phyloP scores from a whole-genome alignment of 2,888 invertebrate genomes.

The Chymomyza amoena region DNA sequence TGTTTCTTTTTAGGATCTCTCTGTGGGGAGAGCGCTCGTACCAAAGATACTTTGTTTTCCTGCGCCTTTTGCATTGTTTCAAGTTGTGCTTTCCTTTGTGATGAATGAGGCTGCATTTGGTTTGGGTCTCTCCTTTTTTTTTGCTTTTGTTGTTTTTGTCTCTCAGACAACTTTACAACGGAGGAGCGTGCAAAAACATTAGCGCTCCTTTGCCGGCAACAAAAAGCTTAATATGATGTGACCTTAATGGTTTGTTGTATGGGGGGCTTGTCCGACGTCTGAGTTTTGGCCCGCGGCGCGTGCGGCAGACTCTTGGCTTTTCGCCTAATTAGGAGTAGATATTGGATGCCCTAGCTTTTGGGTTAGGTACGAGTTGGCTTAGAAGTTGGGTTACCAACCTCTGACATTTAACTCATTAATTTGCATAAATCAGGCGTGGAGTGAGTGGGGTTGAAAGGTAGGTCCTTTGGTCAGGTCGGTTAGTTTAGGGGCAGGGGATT shows the following conservation, averaged over 20 bases:
- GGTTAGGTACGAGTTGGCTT: not conserved
- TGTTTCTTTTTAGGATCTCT: not conserved
- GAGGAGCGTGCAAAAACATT: constrained; percentile 18
- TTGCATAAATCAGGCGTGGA: constrained; percentile 43
- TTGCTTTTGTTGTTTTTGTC: constrained; percentile 33
- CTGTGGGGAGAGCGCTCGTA: not conserved
- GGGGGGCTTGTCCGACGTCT: constrained; percentile 8
- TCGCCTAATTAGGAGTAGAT: constrained; percentile 7
- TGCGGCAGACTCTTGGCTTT: not conserved
- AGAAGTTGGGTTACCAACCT: constrained; percentile 24
- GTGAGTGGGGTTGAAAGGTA: not conserved
- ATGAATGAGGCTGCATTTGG: constrained; percentile 72
- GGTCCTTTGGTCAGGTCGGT: not conserved
- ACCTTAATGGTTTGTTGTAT: constrained; percentile 60
- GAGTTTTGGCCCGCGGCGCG: not conserved
- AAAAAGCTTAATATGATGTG: constrained; percentile 48
- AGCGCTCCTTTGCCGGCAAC: constrained; percentile 1
- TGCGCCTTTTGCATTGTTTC: not conserved
- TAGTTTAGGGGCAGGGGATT: not conserved
- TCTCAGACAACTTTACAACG: constrained; percentile 21
- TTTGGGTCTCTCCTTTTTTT: constrained; percentile 37
- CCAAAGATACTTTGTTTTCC: not conserved
- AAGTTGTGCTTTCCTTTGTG: constrained; percentile 38
- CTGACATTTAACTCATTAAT: constrained; percentile 67
- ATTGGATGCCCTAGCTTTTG: not conserved